Percentiles rank a stretch among this genome's conserved stretches.
Evolutionary conservation across 2,797 vertebrate genomes (phyloP).

Genomic region (Poeciliopsis presidionis): DNA sequence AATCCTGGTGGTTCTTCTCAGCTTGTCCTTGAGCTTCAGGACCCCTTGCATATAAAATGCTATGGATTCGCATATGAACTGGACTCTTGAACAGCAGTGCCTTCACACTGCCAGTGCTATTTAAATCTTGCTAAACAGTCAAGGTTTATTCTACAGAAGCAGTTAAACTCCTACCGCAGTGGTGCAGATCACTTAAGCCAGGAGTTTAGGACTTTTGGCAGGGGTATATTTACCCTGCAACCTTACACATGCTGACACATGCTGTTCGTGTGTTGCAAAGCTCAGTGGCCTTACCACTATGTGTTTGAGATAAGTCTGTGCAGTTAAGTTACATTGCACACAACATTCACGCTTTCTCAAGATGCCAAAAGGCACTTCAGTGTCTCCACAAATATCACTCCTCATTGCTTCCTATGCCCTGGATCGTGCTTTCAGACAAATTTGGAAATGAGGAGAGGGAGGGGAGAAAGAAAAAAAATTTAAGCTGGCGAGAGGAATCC

Average conservation of each 20-base stretch:
- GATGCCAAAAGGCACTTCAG: constrained; percentile 26
- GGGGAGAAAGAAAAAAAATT: background rate
- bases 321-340: constrained; percentile 54
- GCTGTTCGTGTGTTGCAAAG: constrained; percentile 48
- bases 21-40: background rate
- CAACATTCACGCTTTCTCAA: constrained; percentile 29
- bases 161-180: constrained; percentile 65
- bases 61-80: constrained; percentile 17
- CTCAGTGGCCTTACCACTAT: constrained; percentile 51
- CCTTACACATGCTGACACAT: constrained; percentile 58
- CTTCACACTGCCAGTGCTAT: constrained; percentile 18
- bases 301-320: constrained; percentile 39
- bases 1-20: constrained; percentile 6
- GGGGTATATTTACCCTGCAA: constrained; percentile 56
- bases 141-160: constrained; percentile 54
- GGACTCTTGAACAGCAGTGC: constrained; percentile 25
- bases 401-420: constrained; percentile 56
- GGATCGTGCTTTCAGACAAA: constrained; percentile 51
- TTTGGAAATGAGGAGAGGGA: constrained; percentile 54
- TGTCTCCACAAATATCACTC: constrained; percentile 26
- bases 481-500: constrained; percentile 60
- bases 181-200: constrained; percentile 70
- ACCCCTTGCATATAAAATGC: constrained; percentile 14
- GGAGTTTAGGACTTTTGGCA: constrained; percentile 66
- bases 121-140: constrained; percentile 53